A percentile compares a stretch with the other conserved stretches of the same genome.
Evolutionary conservation across 1,140 invertebrate genomes (phyloP).

Genomic region (Andrena cerasifolii): DNA sequence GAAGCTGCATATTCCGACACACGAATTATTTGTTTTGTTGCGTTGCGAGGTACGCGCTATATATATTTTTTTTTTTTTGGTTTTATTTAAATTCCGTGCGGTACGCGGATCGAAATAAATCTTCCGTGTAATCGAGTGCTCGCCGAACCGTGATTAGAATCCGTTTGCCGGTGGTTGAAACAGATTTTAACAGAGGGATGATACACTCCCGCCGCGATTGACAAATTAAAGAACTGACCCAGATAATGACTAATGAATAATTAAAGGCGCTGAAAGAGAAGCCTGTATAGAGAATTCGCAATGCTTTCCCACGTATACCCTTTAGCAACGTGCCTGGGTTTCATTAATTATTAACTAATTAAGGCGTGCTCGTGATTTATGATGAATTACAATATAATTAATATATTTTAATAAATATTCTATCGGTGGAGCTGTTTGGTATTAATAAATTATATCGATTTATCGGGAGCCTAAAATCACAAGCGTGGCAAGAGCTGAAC

Average conservation of each 20-base stretch:
- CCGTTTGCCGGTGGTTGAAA: background rate
- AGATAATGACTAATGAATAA: background rate
- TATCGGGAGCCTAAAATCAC: too few species aligned
- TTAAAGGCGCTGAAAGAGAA: background rate
- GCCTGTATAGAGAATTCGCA: too few species aligned
- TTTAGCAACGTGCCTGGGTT: too few species aligned
- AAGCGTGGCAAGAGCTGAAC: too few species aligned
- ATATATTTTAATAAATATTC: background rate
- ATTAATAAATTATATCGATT: too few species aligned
- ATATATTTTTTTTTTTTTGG: background rate
- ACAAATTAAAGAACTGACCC: background rate
- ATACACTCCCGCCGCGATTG: background rate
- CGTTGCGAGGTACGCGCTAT: too few species aligned
- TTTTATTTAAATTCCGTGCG: background rate
- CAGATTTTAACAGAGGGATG: background rate
- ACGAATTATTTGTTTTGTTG: conserved; percentile 14
- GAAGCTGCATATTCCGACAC: conserved; percentile 1
- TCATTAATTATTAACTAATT: background rate
- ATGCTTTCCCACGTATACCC: too few species aligned
- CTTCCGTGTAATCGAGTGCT: background rate
- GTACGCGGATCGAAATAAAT: background rate
- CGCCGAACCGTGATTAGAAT: background rate
- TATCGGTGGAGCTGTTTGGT: background rate
- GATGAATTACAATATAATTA: background rate
- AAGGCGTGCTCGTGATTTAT: background rate